Evolutionary conservation across 2,113 vertebrate species (phyloP), one percentile per base, ranked within the genome.

Genomic region (Rhombomys opimus): DNA sequence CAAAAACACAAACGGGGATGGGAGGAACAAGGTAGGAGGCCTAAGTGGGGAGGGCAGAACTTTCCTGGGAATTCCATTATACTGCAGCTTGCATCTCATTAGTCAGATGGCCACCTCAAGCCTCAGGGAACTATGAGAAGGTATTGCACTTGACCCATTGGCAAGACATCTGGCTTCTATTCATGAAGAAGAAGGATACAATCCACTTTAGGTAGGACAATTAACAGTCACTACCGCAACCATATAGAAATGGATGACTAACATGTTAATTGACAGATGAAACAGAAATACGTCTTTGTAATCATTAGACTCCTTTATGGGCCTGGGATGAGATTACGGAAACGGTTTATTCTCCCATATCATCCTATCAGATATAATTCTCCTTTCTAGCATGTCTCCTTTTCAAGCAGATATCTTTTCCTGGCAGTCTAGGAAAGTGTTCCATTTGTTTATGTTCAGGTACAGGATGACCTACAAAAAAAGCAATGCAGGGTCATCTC

Each of bases 381-480:
- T 63, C 38, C 41, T 65, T 22, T 63, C 50, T n/a, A 50, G 70
- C 61, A 41, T 67, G 14, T 46, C 38, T 95, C 35, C 90, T 90
- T 80, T 61, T 35, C 38, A 87, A 70, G 59, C 30, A 67, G 59
- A 78, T 57, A 41, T 65, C 54, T 87, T 95, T 95, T 30, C 75
- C 20, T 50, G 73, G 72, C 52, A 59, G 90, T 90, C 75, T 81
- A 76, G 46, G 67, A 70, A 81, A 90, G 81, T 41, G 90, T 35
- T 70, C 35, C 65, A 76, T 77, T 65, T 80, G 70, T 93, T 97
- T 95, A 73, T 54, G 87, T 82, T 50, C 67, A 70, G 65, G 84
- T 95, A 67, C 6, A 1, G 67, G 75, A 1, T 88, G 75, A 85
- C 80, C 85, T 85, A 87, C 80, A 92, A 93, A 96, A 96, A 57